phyloP scores from a whole-genome alignment of 2,888 invertebrate genomes.

The Saturnia pavonia region DNA sequence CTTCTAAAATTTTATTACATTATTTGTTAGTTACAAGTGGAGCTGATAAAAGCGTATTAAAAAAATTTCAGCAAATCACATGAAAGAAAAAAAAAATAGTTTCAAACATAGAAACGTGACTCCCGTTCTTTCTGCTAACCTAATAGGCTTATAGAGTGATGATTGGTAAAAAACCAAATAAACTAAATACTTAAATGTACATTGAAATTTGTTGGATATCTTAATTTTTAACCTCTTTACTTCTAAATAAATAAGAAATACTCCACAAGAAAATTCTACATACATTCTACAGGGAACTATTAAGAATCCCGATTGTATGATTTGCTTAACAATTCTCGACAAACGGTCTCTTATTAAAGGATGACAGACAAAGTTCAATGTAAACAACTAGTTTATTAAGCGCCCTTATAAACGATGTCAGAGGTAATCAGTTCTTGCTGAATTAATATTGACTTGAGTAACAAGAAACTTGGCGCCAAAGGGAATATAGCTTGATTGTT shows the following conservation, averaged over 20 bases:
- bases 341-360: constrained; percentile 6
- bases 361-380: constrained; percentile 13
- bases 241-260: not conserved
- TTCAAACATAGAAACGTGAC: no score
- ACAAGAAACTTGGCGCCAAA: not conserved
- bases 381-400: not conserved
- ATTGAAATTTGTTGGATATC: no score
- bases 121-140: no score
- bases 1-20: no score
- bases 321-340: constrained; percentile 1
- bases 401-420: constrained; percentile 12
- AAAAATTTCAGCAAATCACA: no score
- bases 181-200: no score
- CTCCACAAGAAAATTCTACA: not conserved
- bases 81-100: no score
- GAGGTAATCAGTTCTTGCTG: constrained; percentile 19
- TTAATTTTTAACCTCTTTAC: no score
- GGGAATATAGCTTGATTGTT: constrained; percentile 19
- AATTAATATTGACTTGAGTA: constrained; percentile 22
- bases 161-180: no score
- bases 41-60: no score
- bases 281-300: not conserved
- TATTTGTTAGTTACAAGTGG: no score
- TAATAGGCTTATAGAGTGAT: no score
- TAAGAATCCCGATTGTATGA: not conserved